phyloP scores from a whole-genome alignment of 2,888 invertebrate species.

The Drosophila nigricruria region DNA sequence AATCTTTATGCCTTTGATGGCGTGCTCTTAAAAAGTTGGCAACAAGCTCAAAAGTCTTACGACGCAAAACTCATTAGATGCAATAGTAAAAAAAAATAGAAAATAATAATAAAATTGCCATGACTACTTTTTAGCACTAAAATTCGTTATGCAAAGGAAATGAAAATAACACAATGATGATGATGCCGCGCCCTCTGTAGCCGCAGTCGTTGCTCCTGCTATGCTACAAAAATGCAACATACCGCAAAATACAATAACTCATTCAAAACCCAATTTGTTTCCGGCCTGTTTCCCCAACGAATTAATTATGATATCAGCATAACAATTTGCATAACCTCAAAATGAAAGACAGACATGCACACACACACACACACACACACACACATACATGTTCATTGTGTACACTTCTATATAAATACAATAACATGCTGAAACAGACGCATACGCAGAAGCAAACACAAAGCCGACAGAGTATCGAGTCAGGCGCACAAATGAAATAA shows the following conservation, averaged over 20 bases:
- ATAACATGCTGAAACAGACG: slow-evolving; percentile 5
- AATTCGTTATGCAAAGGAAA: slow-evolving; percentile 4
- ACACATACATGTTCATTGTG: not conserved
- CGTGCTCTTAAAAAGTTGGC: slow-evolving; percentile 22
- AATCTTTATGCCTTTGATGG: slow-evolving; percentile 37
- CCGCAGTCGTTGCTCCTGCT: not conserved
- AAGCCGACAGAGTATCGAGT: slow-evolving; percentile 37
- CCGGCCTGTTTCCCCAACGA: slow-evolving; percentile 79
- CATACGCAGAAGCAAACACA: slow-evolving; percentile 23
- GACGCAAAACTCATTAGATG: slow-evolving; percentile 47
- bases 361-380: slow-evolving; percentile 4
- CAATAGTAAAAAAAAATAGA: slow-evolving; percentile 13
- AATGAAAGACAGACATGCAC: slow-evolving; percentile 67
- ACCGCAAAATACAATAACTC: slow-evolving; percentile 77
- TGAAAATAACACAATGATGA: not conserved
- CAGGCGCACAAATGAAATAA: slow-evolving; percentile 61
- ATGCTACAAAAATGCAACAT: slow-evolving; percentile 64
- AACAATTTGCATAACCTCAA: slow-evolving; percentile 82
- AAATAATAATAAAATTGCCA: slow-evolving; percentile 14
- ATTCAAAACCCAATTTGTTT: slow-evolving; percentile 80
- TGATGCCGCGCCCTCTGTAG: not conserved
- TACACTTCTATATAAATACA: slow-evolving; percentile 3
- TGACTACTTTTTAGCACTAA: slow-evolving; percentile 9
- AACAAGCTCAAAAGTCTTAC: slow-evolving; percentile 29
- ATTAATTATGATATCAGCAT: slow-evolving; percentile 81